Evolutionary conservation across 2,888 invertebrate species (phyloP).

Genomic region (Linnaemya vulpina): DNA sequence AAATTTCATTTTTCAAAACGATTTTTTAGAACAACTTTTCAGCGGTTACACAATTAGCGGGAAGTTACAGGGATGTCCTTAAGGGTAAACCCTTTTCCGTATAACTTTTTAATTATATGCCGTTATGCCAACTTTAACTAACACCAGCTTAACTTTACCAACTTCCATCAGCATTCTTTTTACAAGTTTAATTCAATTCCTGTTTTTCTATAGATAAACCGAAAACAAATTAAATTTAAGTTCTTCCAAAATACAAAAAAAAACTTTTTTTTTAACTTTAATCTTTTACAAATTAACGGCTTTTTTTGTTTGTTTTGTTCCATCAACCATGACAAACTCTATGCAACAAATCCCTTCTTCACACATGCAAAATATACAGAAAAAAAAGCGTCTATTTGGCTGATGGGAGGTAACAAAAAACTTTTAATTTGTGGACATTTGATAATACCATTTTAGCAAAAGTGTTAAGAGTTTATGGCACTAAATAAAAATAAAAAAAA

Average conservation of each 20-base stretch:
- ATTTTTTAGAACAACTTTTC: too few relatives aligned
- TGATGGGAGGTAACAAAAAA: slow-evolving; percentile 12
- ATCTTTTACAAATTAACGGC: slow-evolving; percentile 66
- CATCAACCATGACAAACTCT: slow-evolving; percentile 25
- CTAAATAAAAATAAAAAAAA: neutral
- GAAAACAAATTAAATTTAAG: slow-evolving; percentile 46
- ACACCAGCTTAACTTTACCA: neutral
- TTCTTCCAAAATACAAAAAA: slow-evolving; percentile 23
- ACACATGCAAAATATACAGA: slow-evolving; percentile 26
- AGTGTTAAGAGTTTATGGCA: slow-evolving; percentile 57
- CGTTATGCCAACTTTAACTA: neutral
- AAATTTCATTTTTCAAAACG: too few relatives aligned
- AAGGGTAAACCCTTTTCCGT: too few relatives aligned
- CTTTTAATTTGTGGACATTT: slow-evolving; percentile 66
- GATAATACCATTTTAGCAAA: slow-evolving; percentile 56
- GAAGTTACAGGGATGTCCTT: too few relatives aligned
- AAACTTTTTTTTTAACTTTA: slow-evolving; percentile 24
- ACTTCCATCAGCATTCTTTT: neutral
- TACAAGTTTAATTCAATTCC: slow-evolving; percentile 13
- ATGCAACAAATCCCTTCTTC: slow-evolving; percentile 6
- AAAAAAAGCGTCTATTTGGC: neutral
- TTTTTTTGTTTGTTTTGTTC: slow-evolving; percentile 5
- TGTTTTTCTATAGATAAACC: slow-evolving; percentile 23
- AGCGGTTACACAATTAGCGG: too few relatives aligned
- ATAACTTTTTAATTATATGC: too few relatives aligned